Base-by-base conservation (phyloP, 2,797 vertebrate genomes). In the Galagoides demidoff region DNA sequence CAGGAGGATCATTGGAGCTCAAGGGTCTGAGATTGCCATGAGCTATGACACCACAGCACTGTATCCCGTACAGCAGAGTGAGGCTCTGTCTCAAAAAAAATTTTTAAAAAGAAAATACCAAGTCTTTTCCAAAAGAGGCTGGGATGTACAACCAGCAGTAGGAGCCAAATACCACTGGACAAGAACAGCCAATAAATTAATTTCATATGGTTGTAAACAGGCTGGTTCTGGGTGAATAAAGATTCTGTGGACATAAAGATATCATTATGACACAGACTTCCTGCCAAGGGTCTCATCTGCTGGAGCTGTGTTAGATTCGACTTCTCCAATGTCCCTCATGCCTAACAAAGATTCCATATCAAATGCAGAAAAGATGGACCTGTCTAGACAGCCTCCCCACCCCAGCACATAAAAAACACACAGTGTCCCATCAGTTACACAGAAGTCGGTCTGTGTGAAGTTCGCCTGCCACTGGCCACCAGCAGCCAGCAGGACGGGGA, bases 171-270 rank as follows among this genome's bases (percentile, higher is more conserved):
- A 92, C 95, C 76, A 45, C 92, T 90, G 37, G 91, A 90, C 74
- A 61, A 16, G 29, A 45, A 25, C 71, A 91, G 63, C 71, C 94
- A 95, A 93, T 94, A 97, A 95, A 98, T 97, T 97, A 96, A 96
- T 88, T 90, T 95, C 96, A 87, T 84, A 96, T 94, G 91, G 91
- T 83, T 89, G 89, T 85, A 76, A 73, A 52, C 77, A 39, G n/a
- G 45, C 71, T 90, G 92, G 92, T 78, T 89, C 90, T 8, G 84
- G 61, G 88, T 94, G 89, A 89, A 83, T 76, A 89, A 85, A 88
- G 95, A 55, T 52, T 71, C 78, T 2, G 13, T 92, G 31, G 19
- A 90, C 95, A 96, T 82, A 27, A 91, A 94, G 96, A 82, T 78
- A 95, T 97, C 89, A 87, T 95, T 96, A 96, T 20, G 1, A 77